Evolutionary conservation across 2,113 vertebrate genomes (phyloP), one percentile per base, ranked within the genome.

Genomic region (Poeciliopsis turrubarensis): DNA sequence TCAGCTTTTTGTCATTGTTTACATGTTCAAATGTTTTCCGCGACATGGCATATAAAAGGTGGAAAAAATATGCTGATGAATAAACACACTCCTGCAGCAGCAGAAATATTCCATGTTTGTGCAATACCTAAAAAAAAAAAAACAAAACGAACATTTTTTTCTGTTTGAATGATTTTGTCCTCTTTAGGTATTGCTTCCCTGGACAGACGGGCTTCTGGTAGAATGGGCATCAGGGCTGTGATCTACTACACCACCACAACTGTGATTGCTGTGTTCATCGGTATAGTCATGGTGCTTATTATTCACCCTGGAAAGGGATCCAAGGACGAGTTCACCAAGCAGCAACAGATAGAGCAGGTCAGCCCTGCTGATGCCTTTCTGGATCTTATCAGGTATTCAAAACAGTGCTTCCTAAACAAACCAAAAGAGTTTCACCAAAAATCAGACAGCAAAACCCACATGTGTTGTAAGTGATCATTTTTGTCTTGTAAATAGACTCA

Each of bases 181-280:
- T 62, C 65, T 68, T 22, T 80, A 99, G 98, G 98, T 79, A 98
- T 99, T 94, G 95, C 98, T 9, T 95, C 98, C 60, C 92, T 99
- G 92, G 98, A 99, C 91, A 96, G 96, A 83, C 96, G 96, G 82
- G 96, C 98, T 0, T 98, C 98, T 64, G 97, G 98, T 25, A 98
- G 95, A 94, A 99, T 99, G 98, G 98, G 98, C 19, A 70, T 98
- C 79, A 92, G 97, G 87, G 98, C 97, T 1, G 97, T 99, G 68
- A 75, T 97, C 78, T 99, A 99, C 92, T 99, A 99, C 90, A 98
- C 96, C 93, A 96, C 95, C 70, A 99, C 98, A 37, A 99, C 98
- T 0, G 79, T 99, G 90, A 96, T 99, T 72, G 98, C 98, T 41
- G 98, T 99, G 71, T 92, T 98, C 90, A 99, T 97, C 30, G 98